Percentiles rank a stretch among this genome's conserved stretches.
Conservation (phyloP, 2,888 invertebrate species). For the Lagria hirta region DNA sequence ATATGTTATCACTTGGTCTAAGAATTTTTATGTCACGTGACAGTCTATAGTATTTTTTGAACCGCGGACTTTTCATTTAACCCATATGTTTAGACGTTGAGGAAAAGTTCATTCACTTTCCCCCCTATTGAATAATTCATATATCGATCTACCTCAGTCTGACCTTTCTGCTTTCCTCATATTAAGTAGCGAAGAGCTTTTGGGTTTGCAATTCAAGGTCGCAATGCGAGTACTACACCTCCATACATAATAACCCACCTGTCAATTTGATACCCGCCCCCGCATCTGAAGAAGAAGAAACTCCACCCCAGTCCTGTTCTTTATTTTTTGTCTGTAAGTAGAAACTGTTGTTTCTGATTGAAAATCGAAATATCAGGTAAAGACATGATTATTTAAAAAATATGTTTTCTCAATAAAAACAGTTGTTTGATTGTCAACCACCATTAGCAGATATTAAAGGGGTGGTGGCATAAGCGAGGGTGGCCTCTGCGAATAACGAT, state of each 20-base stretch:
- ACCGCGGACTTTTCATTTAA: slow-evolving; percentile 46
- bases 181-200: slow-evolving; percentile 51
- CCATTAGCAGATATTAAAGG: slow-evolving; percentile 51
- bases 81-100: slow-evolving; percentile 51
- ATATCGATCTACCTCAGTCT: slow-evolving; percentile 55
- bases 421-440: slow-evolving; percentile 38
- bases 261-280: too few species aligned
- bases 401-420: neutral
- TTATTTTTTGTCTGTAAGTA: too few species aligned
- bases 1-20: too few species aligned
- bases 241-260: too few species aligned
- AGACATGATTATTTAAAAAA: slow-evolving; percentile 1
- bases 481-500: slow-evolving; percentile 55
- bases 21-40: too few species aligned
- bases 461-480: slow-evolving; percentile 50
- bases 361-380: too few species aligned
- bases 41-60: too few species aligned
- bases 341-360: too few species aligned
- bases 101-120: slow-evolving; percentile 56
- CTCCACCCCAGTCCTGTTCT: too few species aligned
- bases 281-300: too few species aligned
- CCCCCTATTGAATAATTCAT: slow-evolving; percentile 57
- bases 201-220: slow-evolving; percentile 44
- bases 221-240: slow-evolving; percentile 17
- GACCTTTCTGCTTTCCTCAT: slow-evolving; percentile 55